These are phyloP conservation scores for Spizella passerina DNA, from an alignment of 2,797 vertebrate genomes.

Conservation along the genomic window DNA sequence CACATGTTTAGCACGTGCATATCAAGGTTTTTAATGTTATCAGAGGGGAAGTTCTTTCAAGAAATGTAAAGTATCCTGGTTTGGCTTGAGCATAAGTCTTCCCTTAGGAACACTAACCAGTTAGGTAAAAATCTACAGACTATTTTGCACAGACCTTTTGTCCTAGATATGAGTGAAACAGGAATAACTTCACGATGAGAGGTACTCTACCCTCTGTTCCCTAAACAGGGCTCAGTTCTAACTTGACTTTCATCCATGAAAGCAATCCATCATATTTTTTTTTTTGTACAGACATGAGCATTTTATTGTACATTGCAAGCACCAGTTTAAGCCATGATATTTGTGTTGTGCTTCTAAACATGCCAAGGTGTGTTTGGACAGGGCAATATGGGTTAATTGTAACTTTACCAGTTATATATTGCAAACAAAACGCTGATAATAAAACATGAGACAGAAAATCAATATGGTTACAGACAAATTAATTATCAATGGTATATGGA, in stretches of 20 bases:
- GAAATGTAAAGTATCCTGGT: conserved; percentile 27
- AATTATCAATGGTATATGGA: conserved; percentile 51
- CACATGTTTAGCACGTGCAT: background rate
- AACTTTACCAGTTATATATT: conserved; percentile 57
- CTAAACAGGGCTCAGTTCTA: background rate
- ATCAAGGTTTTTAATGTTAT: conserved; percentile 21
- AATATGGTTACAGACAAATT: conserved; percentile 66
- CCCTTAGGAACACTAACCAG: conserved; percentile 27
- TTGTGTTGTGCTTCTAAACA: background rate
- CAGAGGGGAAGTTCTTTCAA: conserved; percentile 18
- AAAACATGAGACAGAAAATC: conserved; percentile 62
- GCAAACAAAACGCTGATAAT: conserved; percentile 55
- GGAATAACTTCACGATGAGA: background rate
- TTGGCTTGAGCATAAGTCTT: conserved; percentile 22
- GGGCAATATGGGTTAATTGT: conserved; percentile 34
- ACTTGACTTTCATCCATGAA: background rate
- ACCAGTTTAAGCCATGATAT: background rate
- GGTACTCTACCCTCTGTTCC: background rate
- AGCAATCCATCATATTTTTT: background rate
- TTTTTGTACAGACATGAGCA: background rate
- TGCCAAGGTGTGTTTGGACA: background rate
- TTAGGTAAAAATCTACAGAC: background rate
- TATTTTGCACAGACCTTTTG: background rate
- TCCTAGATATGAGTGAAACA: background rate
- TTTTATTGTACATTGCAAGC: background rate